Conservation (phyloP, 2,113 vertebrate species). For the Neogale vison region DNA sequence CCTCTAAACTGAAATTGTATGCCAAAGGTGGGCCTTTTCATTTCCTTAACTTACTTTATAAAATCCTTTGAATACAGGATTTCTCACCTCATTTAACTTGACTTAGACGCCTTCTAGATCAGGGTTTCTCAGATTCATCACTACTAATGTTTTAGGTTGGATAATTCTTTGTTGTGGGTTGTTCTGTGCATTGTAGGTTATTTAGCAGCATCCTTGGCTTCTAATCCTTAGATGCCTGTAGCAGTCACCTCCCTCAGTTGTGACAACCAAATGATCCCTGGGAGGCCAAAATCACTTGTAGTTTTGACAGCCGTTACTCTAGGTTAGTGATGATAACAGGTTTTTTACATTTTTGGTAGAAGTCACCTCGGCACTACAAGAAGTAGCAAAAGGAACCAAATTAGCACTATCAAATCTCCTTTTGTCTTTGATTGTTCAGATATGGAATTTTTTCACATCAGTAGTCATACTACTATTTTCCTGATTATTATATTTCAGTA, state of each 20-base stretch:
- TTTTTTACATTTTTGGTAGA: conserved; percentile 20
- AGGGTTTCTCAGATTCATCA: conserved; percentile 5
- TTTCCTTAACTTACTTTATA: conserved; percentile 68
- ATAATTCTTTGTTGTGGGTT: background rate
- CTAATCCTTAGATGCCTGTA: background rate
- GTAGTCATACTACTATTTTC: conserved; percentile 18
- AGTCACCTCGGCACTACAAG: background rate
- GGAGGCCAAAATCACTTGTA: background rate
- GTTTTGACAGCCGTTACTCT: background rate
- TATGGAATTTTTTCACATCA: background rate
- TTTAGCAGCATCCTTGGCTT: conserved; percentile 28
- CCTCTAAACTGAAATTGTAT: conserved; percentile 51
- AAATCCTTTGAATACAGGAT: conserved; percentile 30
- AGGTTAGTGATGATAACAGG: background rate
- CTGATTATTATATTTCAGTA: background rate
- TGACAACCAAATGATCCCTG: background rate
- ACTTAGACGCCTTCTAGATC: background rate
- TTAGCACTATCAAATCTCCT: background rate
- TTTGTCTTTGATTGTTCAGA: conserved; percentile 11
- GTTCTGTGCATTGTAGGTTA: background rate
- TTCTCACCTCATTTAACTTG: conserved; percentile 69
- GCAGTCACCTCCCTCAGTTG: background rate
- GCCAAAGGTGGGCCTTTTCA: conserved; percentile 58
- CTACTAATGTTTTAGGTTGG: background rate
- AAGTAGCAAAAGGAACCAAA: conserved; percentile 49